Evolutionary conservation across 2,113 vertebrate genomes (phyloP), one percentile per base, ranked within the genome.

Genomic region (Calyptomena viridis): DNA sequence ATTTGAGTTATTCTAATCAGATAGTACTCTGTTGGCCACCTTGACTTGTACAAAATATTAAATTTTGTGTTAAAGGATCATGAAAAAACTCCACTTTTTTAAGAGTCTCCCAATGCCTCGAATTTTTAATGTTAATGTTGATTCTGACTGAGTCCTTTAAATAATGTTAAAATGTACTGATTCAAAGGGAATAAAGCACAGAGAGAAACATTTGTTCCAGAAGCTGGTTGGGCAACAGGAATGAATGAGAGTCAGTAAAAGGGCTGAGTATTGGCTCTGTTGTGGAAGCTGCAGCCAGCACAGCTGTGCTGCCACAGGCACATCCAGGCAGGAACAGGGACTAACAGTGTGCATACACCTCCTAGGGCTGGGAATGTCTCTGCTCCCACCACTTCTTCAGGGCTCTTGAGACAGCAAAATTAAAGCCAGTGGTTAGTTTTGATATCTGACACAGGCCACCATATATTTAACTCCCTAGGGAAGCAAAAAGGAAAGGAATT

Each of bases 271-370:
- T 15, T 92, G 71, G 59, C 76, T 84, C 40, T 74, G 84, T 62
- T 1, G 1, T 31, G 74, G 55, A 6, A 68, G 53, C 74, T 84
- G 37, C 58, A 64, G 81, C 49, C 92, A 89, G 12, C 53, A 60
- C 90, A 96, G 95, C 92, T 91, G 87, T 39, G 69, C 73, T 68
- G 73, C 53, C 37, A 31, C 35, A 22, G 71, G 50, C 40, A 37
- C 28, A 89, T 50, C 17, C 39, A 66, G 5, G 58, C 82, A 59
- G 50, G 24, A 39, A 20, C 24, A 42, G 55, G 67, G 40, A 47
- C 39, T 13, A 11, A 7, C 27, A 63, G 35, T 17, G 44, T 9
- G 22, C 8, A 8, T 6, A 11, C n/a, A 53, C 44, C 37, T 40
- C 39, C 76, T 46, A 50, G n/a, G n/a, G 76, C 44, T 53, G 71